Evolutionary conservation across 1,140 invertebrate genomes (phyloP), one percentile per base, ranked within the genome.

Genomic region (Aleiodes sp.): DNA sequence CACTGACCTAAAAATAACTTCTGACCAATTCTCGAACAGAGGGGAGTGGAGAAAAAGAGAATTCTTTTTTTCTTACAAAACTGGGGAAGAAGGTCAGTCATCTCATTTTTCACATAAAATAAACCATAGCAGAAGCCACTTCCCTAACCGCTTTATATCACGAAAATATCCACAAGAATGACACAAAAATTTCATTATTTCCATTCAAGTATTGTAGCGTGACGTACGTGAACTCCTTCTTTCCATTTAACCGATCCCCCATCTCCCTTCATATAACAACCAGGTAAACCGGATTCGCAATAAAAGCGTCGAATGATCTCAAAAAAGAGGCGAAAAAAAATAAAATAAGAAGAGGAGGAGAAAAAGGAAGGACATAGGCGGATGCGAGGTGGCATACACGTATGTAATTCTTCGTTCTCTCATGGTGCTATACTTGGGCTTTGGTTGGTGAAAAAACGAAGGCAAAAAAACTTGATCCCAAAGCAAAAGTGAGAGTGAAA

Each of bases 251-350:
- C 29, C 56, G 62, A 57, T 37, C 68, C 43, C 43, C 66, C 60
- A 65, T 39, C 37, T 46, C 60, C 63, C 74, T 57, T 16, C 39
- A 43, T n/a, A 43, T 43, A 43, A 43, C 39, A 43, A 43, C 39
- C 39, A 43, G 39, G 70, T 79, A 83, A 84, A 84, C 83, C 83
- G 83, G 83, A 84, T 84, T 83, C 75, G 81, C 79, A 80, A 84
- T 83, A 80, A 79, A 68, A 80, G 80, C 78, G 68, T 77, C 67
- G 65, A 63, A 65, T 73, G 68, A 72, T 70, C 61, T 21, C 14
- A 2, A 35, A 43, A 43, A 43, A 41, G 33, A 33, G 7, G 46
- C 29, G 52, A 35, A 59, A 57, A n/a, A 56, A 21, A 67, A 39
- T 56, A 33, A 57, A 56, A 0, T 14, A 41, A 28, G 12, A 16